These are phyloP conservation scores for Bergia puertoricense DNA, from an alignment of 92 coral and sea anemone species.

Conservation along the genomic window DNA sequence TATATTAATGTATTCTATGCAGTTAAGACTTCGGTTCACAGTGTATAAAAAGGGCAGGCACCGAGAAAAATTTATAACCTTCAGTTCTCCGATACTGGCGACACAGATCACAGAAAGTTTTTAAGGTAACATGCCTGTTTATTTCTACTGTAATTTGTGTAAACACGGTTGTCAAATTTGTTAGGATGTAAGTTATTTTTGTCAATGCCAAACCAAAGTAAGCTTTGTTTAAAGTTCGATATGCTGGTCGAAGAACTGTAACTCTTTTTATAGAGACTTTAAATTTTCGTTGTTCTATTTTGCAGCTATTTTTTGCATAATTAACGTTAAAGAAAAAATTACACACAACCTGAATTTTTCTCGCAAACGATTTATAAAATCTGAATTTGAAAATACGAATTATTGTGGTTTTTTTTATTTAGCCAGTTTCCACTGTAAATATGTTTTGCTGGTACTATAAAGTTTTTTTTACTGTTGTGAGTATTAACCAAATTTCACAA, in stretches of 20 bases:
- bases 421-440: no score
- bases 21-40: slow-evolving; percentile 2
- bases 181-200: neutral
- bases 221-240: neutral
- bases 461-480: no score
- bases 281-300: neutral
- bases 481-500: no score
- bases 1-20: neutral
- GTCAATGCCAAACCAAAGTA: neutral
- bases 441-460: no score
- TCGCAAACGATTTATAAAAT: no score
- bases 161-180: neutral
- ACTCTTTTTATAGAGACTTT: no score
- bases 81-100: neutral
- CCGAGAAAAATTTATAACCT: neutral
- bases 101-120: neutral
- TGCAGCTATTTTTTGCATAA: neutral
- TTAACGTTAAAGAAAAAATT: no score
- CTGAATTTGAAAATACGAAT: no score
- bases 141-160: neutral
- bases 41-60: slow-evolving; percentile 19
- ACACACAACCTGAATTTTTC: no score
- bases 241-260: neutral
- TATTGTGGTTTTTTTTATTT: no score
- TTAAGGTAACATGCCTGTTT: slow-evolving; percentile 2